Conservation (phyloP, 1,140 invertebrate species). For the Drosophila willistoni region DNA sequence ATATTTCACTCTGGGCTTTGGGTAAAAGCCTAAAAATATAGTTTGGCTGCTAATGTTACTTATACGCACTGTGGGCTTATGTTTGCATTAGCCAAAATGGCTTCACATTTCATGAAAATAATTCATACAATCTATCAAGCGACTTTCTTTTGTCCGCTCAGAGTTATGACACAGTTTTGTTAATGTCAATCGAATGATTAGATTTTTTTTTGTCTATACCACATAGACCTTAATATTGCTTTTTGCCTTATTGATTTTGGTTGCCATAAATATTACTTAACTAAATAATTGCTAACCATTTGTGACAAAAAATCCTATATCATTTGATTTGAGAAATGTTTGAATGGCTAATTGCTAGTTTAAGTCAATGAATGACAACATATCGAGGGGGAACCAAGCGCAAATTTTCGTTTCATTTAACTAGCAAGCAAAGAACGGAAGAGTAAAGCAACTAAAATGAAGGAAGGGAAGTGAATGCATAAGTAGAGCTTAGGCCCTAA, state of each 20-base stretch:
- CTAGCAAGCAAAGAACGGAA: background rate
- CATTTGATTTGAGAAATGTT: slow-evolving; percentile 11
- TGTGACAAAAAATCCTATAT: background rate
- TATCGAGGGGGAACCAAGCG: background rate
- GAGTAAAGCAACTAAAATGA: background rate
- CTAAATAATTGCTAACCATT: slow-evolving; percentile 2
- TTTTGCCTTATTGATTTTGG: slow-evolving; percentile 4
- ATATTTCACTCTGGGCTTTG: background rate
- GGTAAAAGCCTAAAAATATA: slow-evolving; percentile 52
- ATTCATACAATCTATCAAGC: slow-evolving; percentile 15
- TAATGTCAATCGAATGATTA: slow-evolving; percentile 38
- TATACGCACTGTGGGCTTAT: slow-evolving; percentile 49
- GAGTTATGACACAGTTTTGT: slow-evolving; percentile 37
- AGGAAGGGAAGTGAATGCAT: slow-evolving; percentile 13
- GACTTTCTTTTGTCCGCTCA: slow-evolving; percentile 14
- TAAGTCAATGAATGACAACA: background rate
- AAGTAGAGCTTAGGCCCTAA: slow-evolving; percentile 58
- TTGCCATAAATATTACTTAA: slow-evolving; percentile 6
- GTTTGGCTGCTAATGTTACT: slow-evolving; percentile 50
- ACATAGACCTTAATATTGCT: background rate
- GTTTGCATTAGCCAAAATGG: slow-evolving; percentile 52
- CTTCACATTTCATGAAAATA: slow-evolving; percentile 37
- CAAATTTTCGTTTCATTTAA: background rate
- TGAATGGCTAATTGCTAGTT: slow-evolving; percentile 45
- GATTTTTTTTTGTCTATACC: background rate